phyloP scores from a whole-genome alignment of 35 echinoderm and acorn worm species.

The Patiria miniata region DNA sequence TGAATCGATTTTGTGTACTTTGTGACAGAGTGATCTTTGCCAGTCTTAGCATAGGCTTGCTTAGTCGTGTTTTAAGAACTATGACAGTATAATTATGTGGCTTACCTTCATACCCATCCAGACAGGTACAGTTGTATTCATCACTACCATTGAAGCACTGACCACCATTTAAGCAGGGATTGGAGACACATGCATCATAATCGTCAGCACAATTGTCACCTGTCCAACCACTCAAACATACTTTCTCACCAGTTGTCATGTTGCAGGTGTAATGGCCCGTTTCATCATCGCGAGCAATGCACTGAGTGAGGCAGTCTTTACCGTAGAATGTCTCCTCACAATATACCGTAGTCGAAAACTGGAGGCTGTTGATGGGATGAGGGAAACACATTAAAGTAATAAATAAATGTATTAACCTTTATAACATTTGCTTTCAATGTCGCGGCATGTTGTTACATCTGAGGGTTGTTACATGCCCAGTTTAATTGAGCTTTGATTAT shows the following conservation, averaged over 20 bases:
- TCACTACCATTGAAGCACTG: neutral
- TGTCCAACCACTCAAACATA: constrained; percentile 57
- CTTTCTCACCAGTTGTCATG: constrained; percentile 55
- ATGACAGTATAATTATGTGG: neutral
- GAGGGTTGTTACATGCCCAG: too few species aligned
- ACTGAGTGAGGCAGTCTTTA: constrained; percentile 17
- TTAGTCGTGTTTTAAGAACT: too few species aligned
- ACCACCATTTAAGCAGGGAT: neutral
- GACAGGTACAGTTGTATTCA: neutral
- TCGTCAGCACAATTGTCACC: constrained; percentile 24
- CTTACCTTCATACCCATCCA: neutral
- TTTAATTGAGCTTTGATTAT: too few species aligned
- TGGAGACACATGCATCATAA: neutral
- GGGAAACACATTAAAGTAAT: too few species aligned
- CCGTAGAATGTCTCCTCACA: constrained; percentile 32
- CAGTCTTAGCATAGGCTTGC: too few species aligned
- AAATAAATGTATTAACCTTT: neutral
- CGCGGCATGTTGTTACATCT: neutral
- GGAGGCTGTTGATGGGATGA: neutral
- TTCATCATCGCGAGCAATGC: constrained; percentile 20
- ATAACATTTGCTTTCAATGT: neutral
- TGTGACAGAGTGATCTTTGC: too few species aligned
- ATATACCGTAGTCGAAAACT: constrained; percentile 11
- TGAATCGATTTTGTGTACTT: too few species aligned
- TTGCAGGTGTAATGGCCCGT: constrained; percentile 77